phyloP scores from a whole-genome alignment of 2,888 invertebrate species.

The Hermodice carunculata region DNA sequence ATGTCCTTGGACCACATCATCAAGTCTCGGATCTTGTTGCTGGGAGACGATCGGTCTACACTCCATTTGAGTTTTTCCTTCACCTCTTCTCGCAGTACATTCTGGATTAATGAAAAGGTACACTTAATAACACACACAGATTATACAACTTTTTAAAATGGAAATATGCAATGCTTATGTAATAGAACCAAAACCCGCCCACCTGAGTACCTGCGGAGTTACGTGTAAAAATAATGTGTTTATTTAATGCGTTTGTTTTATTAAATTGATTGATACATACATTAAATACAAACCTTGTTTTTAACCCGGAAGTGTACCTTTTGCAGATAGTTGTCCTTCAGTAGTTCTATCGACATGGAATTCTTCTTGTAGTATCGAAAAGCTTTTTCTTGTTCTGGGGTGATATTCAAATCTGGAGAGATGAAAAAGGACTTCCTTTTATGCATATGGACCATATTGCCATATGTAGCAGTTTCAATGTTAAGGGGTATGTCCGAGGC shows the following conservation, averaged over 20 bases:
- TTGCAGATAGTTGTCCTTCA: constrained; percentile 67
- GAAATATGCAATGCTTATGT: too few species aligned
- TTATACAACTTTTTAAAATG: too few species aligned
- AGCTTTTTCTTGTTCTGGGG: constrained; percentile 57
- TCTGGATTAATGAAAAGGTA: too few species aligned
- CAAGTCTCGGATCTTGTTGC: constrained; percentile 69
- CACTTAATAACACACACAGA: too few species aligned
- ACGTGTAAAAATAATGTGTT: too few species aligned
- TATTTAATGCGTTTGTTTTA: not conserved
- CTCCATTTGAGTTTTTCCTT: constrained; percentile 69
- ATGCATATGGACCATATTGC: too few species aligned
- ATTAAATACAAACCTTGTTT: constrained; percentile 57
- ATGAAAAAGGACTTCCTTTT: not conserved
- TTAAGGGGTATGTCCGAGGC: too few species aligned
- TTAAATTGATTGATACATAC: not conserved
- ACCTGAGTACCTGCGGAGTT: too few species aligned
- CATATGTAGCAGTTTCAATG: too few species aligned
- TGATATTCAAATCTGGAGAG: constrained; percentile 45
- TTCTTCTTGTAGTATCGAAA: constrained; percentile 67
- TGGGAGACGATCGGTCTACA: constrained; percentile 68
- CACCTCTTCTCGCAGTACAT: constrained; percentile 68
- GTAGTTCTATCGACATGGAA: constrained; percentile 65
- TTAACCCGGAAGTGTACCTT: constrained; percentile 68
- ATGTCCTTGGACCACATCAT: constrained; percentile 70
- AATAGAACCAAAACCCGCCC: too few species aligned